These are phyloP conservation scores for Eleginops maclovinus DNA, from an alignment of 2,113 vertebrate species.

Conservation along the genomic window DNA sequence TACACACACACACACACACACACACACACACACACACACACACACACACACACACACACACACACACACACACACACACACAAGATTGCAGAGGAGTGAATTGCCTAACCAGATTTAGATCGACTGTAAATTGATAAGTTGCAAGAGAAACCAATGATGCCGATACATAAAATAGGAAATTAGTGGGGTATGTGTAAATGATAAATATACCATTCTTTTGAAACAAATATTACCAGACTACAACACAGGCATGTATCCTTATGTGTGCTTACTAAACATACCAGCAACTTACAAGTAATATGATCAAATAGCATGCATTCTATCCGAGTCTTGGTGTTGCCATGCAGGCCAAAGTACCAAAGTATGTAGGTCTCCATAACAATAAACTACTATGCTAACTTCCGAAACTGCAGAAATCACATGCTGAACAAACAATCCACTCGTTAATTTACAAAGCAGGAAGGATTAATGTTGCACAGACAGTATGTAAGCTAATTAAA, in stretches of 20 bases:
- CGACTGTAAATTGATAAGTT: too few species aligned
- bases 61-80: too few species aligned
- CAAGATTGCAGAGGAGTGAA: too few species aligned
- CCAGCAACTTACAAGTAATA: neutral
- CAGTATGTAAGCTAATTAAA: conserved; percentile 17
- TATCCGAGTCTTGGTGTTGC: neutral
- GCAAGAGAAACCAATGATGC: too few species aligned
- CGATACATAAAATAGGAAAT: too few species aligned
- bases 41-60: too few species aligned
- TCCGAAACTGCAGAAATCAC: neutral
- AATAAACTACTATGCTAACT: neutral
- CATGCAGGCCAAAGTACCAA: neutral
- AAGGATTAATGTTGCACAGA: neutral
- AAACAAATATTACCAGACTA: too few species aligned
- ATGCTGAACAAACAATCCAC: neutral
- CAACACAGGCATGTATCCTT: neutral
- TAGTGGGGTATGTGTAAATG: too few species aligned
- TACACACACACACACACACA: too few species aligned
- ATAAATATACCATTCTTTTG: too few species aligned
- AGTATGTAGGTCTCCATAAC: neutral
- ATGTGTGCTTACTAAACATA: neutral
- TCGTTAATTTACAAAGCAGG: conserved; percentile 30
- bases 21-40: too few species aligned
- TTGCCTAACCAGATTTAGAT: too few species aligned
- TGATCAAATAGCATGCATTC: neutral